These are phyloP conservation scores for Drosophila baimaii DNA, from an alignment of 1,140 invertebrate species.

Conservation along the genomic window DNA sequence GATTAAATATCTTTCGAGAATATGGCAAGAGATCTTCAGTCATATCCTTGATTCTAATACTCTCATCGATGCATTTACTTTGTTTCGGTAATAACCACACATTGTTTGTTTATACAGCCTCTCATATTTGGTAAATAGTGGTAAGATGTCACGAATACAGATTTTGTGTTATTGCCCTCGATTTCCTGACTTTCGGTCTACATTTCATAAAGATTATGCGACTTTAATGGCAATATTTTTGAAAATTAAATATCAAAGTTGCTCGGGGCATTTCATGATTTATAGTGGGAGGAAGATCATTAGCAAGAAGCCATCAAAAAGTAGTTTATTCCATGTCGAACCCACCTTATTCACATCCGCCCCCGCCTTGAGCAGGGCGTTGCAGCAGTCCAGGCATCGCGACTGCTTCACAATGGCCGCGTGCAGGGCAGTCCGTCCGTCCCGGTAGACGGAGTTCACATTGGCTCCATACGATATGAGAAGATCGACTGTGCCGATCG, in stretches of 20 bases:
- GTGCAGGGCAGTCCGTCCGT: slow-evolving; percentile 91
- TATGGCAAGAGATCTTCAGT: neutral
- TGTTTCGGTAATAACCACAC: neutral
- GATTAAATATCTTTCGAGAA: neutral
- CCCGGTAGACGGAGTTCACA: slow-evolving; percentile 87
- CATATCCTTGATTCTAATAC: neutral
- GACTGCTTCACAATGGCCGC: slow-evolving; percentile 91
- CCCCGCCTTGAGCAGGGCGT: slow-evolving; percentile 87
- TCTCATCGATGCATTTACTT: too few species aligned
- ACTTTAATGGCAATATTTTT: neutral
- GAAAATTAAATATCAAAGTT: neutral
- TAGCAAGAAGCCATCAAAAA: neutral
- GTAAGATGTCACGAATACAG: neutral
- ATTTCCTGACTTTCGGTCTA: too few species aligned
- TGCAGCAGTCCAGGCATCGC: slow-evolving; percentile 89
- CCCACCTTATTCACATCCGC: slow-evolving; percentile 89
- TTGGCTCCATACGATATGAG: slow-evolving; percentile 87
- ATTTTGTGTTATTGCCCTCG: neutral
- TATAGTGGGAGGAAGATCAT: neutral
- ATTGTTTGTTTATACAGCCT: neutral
- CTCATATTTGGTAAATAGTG: neutral
- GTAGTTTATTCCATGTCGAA: neutral
- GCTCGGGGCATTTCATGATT: neutral
- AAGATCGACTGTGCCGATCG: slow-evolving; percentile 89
- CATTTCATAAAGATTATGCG: neutral